Evolutionary conservation across 2,888 invertebrate species (phyloP).

Genomic region (Crematogaster levior): DNA sequence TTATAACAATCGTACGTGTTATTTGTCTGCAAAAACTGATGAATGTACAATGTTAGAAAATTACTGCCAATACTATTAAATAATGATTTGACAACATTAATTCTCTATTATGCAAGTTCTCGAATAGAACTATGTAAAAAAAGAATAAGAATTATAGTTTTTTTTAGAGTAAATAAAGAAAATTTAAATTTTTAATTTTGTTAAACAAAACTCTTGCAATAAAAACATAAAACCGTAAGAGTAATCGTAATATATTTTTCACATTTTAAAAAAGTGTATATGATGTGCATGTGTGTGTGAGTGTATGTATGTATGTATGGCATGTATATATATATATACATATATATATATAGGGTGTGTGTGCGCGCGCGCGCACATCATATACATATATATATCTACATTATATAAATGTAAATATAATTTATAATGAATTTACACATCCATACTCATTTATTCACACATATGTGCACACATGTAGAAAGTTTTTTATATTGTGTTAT

Average conservation of each 20-base stretch:
- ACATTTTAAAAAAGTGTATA: conserved; percentile 16
- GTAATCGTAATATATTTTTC: conserved; percentile 25
- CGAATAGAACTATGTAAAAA: background rate
- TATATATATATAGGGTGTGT: too few relatives aligned
- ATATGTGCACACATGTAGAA: background rate
- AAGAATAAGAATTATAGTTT: background rate
- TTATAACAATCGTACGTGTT: conserved; percentile 50
- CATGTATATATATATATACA: too few relatives aligned
- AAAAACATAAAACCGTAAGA: conserved; percentile 18
- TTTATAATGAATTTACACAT: conserved; percentile 15
- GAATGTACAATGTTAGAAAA: conserved; percentile 4
- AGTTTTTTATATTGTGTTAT: background rate
- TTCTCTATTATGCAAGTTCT: conserved; percentile 11
- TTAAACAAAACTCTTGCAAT: conserved; percentile 16
- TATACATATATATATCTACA: background rate
- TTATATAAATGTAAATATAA: conserved; percentile 30
- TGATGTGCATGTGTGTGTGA: too few relatives aligned
- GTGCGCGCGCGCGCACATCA: too few relatives aligned
- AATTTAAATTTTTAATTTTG: conserved; percentile 5
- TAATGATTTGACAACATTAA: conserved; percentile 15
- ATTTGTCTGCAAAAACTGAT: conserved; percentile 6
- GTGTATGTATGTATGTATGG: too few relatives aligned
- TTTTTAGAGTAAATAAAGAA: background rate
- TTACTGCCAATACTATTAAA: conserved; percentile 41
- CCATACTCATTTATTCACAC: background rate